A percentile compares a stretch with the other conserved stretches of the same genome.
These are phyloP conservation scores for Branchinecta lynchi DNA, from an alignment of 1,140 invertebrate species.

Conservation along the genomic window DNA sequence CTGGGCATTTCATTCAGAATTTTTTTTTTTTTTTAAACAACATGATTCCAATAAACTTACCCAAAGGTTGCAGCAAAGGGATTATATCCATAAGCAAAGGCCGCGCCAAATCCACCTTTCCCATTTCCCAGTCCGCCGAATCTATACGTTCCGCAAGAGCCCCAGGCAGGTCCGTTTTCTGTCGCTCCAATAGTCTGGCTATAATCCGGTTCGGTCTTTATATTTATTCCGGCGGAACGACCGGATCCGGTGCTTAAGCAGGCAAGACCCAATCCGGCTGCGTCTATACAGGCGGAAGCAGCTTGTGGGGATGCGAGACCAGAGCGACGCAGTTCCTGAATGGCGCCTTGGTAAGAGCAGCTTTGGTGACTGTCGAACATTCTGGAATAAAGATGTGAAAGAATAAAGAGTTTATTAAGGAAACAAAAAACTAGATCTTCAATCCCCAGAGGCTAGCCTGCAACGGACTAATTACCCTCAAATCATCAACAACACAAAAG, in stretches of 20 bases:
- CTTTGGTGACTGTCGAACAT: conserved; percentile 7
- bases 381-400: neutral
- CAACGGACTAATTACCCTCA: no score
- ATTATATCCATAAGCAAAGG: neutral
- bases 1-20: no score
- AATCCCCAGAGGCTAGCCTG: no score
- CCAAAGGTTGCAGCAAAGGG: neutral
- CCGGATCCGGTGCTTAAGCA: neutral
- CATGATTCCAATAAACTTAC: neutral
- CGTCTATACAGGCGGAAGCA: neutral
- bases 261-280: neutral
- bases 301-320: neutral
- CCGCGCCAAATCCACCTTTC: neutral
- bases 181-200: neutral
- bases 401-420: no score
- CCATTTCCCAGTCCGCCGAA: neutral
- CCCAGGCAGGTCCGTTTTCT: neutral
- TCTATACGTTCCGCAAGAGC: neutral
- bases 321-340: neutral
- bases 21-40: no score
- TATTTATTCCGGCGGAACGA: neutral
- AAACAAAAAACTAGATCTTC: no score
- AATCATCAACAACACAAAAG: no score
- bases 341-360: conserved; percentile 3
- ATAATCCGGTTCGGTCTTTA: neutral